Evolutionary conservation across 2,888 invertebrate genomes (phyloP), one percentile per base, ranked within the genome.

Genomic region (Cerastis rubricosa): DNA sequence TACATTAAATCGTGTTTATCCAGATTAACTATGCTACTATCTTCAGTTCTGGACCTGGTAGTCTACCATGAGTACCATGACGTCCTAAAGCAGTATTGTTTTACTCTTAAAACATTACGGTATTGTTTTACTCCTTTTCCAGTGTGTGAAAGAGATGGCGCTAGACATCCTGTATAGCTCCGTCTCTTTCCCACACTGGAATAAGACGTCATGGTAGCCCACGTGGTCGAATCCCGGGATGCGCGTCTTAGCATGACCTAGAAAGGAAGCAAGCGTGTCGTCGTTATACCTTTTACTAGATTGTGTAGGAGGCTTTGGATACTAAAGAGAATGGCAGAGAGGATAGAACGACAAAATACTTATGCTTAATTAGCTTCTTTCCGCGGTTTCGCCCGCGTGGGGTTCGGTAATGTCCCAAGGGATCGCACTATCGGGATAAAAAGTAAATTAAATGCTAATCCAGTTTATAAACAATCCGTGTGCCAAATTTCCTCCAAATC

Each of bases 211-310:
- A n/a, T n/a, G n/a, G n/a, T n/a, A n/a, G n/a, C n/a, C n/a, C n/a
- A n/a, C n/a, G n/a, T n/a, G 47, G 35, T 35, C 11, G 22, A 59
- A 22, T 72, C 69, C 68, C 83, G 57, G 22, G 35, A 25, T 59
- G 7, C 40, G 45, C n/a, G 66, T 81, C 57, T 71, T 35, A 7
- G 47, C 43, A n/a, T 76, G 82, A 75, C 85, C 76, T 85, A 71
- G 63, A 82, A 73, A 72, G 29, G n/a, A 51, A 9, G 45, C 45
- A 45, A 17, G 51, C 47, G 43, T 43, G 47, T 49, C 17, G 29
- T 22, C 17, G n/a, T n/a, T 47, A 25, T 25, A n/a, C 14, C 19
- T 35, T 45, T 25, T 64, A 25, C 22, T 40, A 25, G 43, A 64
- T 82, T 78, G 51, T 45, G 17, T 19, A 9, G 9, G n/a, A 45